phyloP scores from a whole-genome alignment of 2,797 vertebrate genomes.

The Triplophysa bombifrons region DNA sequence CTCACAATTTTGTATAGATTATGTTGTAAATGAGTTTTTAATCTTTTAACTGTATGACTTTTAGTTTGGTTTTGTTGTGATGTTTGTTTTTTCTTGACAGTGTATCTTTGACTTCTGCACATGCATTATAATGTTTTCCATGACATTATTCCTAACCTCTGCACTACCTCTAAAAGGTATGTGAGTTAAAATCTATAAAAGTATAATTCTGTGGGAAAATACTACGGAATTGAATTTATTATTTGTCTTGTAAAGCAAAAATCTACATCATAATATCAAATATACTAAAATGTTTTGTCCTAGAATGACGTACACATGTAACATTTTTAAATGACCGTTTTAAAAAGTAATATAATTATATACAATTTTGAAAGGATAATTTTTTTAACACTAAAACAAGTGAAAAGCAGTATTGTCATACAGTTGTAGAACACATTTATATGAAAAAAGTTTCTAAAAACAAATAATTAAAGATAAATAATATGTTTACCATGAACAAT shows the following conservation, averaged over 20 bases:
- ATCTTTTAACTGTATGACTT: not conserved
- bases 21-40: not conserved
- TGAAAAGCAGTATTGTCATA: no score
- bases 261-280: not conserved
- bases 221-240: not conserved
- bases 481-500: no score
- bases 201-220: not conserved
- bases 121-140: conserved; percentile 33
- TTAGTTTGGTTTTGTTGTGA: conserved; percentile 6
- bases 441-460: not conserved
- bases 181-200: conserved; percentile 13
- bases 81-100: conserved; percentile 18
- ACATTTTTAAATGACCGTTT: no score
- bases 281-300: not conserved
- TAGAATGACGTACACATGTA: not conserved
- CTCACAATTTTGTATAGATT: not conserved
- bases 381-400: no score
- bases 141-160: conserved; percentile 54
- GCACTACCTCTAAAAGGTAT: conserved; percentile 66
- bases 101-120: conserved; percentile 2
- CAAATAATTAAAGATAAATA: no score
- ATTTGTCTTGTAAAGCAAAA: not conserved
- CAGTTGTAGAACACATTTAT: no score
- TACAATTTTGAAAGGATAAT: no score
- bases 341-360: no score